Conservation (phyloP, 2,888 invertebrate genomes). For the Metopia argyrocephala region DNA sequence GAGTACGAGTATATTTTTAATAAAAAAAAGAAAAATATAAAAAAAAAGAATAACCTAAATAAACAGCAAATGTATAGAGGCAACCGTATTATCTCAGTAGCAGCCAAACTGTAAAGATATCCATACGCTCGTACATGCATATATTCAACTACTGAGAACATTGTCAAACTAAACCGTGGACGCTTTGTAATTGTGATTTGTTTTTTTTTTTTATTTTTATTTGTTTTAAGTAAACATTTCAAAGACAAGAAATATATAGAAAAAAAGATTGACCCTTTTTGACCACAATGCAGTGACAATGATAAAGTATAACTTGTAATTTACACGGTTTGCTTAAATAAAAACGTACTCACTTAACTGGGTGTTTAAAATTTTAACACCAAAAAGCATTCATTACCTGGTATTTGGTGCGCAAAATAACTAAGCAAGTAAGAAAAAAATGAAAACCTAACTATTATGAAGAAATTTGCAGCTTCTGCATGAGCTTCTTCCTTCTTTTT, state of each 20-base stretch:
- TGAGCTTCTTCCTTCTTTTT: too few relatives aligned
- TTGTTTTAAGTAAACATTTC: constrained; percentile 56
- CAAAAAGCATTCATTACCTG: constrained; percentile 2
- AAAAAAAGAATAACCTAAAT: constrained; percentile 64
- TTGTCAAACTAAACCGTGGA: not conserved
- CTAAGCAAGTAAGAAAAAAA: not conserved
- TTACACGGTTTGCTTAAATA: constrained; percentile 55
- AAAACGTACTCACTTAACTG: constrained; percentile 26
- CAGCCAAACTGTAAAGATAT: not conserved
- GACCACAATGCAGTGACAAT: constrained; percentile 64
- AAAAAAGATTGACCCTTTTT: constrained; percentile 61
- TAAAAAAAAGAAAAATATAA: too few relatives aligned
- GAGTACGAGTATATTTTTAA: too few relatives aligned
- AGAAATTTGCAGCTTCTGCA: constrained; percentile 47
- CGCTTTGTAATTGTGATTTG: too few relatives aligned
- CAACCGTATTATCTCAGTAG: not conserved
- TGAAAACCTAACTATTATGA: constrained; percentile 1
- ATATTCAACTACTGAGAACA: constrained; percentile 1
- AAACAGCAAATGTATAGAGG: constrained; percentile 21
- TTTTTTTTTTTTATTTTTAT: constrained; percentile 8
- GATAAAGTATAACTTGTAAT: constrained; percentile 64
- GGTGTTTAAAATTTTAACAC: constrained; percentile 37
- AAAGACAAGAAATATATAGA: constrained; percentile 7
- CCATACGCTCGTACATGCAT: constrained; percentile 18
- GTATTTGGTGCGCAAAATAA: constrained; percentile 30